Conservation (phyloP, 2,113 vertebrate genomes). For the Sylvicapra grimmia region DNA sequence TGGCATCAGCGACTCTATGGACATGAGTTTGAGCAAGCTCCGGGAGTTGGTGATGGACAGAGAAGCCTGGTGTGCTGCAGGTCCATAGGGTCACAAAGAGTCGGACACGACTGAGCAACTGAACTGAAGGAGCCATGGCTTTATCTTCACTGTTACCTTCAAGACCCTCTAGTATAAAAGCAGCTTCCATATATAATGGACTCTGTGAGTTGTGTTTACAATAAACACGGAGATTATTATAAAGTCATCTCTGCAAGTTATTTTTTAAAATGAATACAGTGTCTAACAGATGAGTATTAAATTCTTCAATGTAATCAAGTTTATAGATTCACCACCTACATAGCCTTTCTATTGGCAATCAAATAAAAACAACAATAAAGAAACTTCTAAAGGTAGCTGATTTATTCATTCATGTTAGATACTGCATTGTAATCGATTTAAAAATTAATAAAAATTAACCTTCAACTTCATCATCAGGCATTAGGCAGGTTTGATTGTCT, state of each 20-base stretch:
- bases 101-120: background rate
- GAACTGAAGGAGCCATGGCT: background rate
- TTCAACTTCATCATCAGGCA: conserved; percentile 89
- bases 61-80: background rate
- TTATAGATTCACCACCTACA: background rate
- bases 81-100: background rate
- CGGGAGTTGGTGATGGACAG: background rate
- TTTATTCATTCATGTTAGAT: background rate
- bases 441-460: conserved; percentile 78
- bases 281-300: background rate
- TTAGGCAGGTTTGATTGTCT: conserved; percentile 86
- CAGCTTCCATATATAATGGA: background rate
- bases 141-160: background rate
- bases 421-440: background rate
- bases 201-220: background rate
- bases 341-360: background rate
- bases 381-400: background rate
- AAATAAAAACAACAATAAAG: background rate
- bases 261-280: background rate
- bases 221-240: background rate
- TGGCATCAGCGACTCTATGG: background rate
- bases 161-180: background rate
- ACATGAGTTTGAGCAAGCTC: background rate
- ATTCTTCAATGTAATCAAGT: background rate
- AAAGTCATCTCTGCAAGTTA: background rate